phyloP scores from a whole-genome alignment of 1,140 invertebrate genomes.

The Penaeus japonicus region DNA sequence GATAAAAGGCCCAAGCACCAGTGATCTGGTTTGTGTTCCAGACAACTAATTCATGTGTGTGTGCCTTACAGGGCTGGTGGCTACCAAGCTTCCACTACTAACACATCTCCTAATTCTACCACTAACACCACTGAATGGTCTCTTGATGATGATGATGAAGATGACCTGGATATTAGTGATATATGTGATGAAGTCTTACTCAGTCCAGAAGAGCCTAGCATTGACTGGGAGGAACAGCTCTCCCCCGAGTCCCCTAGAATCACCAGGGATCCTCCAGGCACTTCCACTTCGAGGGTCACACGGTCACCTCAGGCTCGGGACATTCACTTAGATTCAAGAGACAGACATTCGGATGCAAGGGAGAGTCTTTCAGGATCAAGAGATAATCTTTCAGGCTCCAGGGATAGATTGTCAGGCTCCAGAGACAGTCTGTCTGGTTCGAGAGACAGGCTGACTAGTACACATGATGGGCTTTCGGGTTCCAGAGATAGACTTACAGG shows the following conservation, averaged over 20 bases:
- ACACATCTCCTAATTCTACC: slow-evolving; percentile 19
- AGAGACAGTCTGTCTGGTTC: background rate
- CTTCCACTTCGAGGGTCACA: background rate
- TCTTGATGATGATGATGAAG: slow-evolving; percentile 35
- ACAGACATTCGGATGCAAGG: background rate
- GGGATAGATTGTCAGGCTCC: background rate
- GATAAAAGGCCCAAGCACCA: too few species aligned
- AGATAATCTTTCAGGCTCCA: background rate
- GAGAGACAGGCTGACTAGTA: background rate
- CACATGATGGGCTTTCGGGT: slow-evolving; percentile 9
- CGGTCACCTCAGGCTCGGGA: slow-evolving; percentile 20
- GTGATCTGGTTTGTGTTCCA: too few species aligned
- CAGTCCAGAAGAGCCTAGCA: slow-evolving; percentile 40
- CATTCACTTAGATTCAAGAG: slow-evolving; percentile 14
- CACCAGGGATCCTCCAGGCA: background rate
- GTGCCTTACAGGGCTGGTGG: slow-evolving; percentile 34
- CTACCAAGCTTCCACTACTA: slow-evolving; percentile 20
- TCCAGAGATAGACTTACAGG: slow-evolving; percentile 13
- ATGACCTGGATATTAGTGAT: slow-evolving; percentile 41
- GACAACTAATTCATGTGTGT: background rate
- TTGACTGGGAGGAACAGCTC: slow-evolving; percentile 47
- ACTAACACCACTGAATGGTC: slow-evolving; percentile 18
- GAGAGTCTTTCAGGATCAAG: background rate
- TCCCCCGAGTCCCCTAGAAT: slow-evolving; percentile 34
- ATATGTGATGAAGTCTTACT: slow-evolving; percentile 44